Evolutionary conservation across 2,888 invertebrate genomes (phyloP), one percentile per base, ranked within the genome.

Genomic region (Camptogramma bilineatum): DNA sequence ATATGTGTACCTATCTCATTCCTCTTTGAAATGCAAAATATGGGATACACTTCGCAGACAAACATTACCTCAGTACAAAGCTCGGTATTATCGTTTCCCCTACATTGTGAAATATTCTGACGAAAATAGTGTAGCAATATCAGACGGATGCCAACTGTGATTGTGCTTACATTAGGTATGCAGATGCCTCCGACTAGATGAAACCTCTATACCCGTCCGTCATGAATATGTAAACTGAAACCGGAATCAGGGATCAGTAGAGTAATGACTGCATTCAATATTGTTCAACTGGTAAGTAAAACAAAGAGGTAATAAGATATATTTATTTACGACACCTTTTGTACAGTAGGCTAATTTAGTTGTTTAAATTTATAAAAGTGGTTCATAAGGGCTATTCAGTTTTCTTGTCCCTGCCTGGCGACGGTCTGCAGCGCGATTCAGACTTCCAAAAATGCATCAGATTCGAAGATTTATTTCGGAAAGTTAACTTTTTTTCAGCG

Each of bases 141-240:
- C 7, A 3, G 16, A 44, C 17, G 16, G 42, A 50, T 58, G 17
- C 31, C 21, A 24, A 62, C 51, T 59, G 13, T 62, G 60, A 62
- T 64, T 59, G 57, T 64, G 34, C 9, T 52, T 52, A 52, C 44
- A 64, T 62, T 60, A 34, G 16, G 16, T 39, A 61, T 68, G 46
- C 48, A 54, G 44, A 54, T 63, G 48, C 52, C 54, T 52, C 48
- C 51, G 58, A 59, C 60, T 44, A 62, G 52, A 59, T 51, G 52
- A 51, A 53, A 44, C 60, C 42, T 47, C 57, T 58, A 60, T 42
- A 52, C 56, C 39, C 48, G 56, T n/a, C 18, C 55, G 21, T 60
- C 64, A 64, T 68, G 70, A 70, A 70, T 70, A 70, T 67, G 59
- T 67, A 64, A 67, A 56, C 62, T 46, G 21, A 54, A 66, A 62